phyloP scores from a whole-genome alignment of 2,113 vertebrate genomes.

The Tachysurus fulvidraco region DNA sequence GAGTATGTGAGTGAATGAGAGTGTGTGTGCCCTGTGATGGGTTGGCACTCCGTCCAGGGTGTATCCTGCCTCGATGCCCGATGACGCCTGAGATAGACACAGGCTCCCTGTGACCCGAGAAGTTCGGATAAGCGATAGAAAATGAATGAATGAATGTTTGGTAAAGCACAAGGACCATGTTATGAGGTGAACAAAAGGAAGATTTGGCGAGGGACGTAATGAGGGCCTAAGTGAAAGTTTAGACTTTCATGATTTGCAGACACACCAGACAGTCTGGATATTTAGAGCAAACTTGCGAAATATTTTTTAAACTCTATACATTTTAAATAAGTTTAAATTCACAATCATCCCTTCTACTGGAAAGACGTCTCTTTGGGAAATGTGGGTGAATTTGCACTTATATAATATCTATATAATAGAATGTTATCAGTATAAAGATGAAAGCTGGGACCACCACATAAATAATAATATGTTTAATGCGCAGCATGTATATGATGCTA shows the following conservation, averaged over 20 bases:
- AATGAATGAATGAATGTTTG: too few species aligned
- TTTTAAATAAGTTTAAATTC: too few species aligned
- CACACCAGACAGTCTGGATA: neutral
- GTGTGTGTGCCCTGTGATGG: too few species aligned
- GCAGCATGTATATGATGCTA: neutral
- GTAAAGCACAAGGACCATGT: neutral
- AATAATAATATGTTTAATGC: neutral
- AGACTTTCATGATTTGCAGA: neutral
- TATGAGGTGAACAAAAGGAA: neutral
- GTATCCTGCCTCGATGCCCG: too few species aligned
- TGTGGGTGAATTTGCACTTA: neutral
- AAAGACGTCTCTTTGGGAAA: neutral
- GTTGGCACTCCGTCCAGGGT: too few species aligned
- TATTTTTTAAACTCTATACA: neutral
- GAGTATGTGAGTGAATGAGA: too few species aligned
- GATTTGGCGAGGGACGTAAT: neutral
- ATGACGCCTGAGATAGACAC: too few species aligned
- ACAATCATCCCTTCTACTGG: neutral
- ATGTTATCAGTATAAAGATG: neutral
- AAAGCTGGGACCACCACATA: neutral
- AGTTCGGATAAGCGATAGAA: too few species aligned
- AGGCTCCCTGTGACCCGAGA: too few species aligned
- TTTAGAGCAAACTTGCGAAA: neutral
- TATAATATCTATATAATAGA: neutral
- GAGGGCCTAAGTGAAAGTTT: neutral